Evolutionary conservation across 2,113 vertebrate genomes (phyloP).

Genomic region (Megaleporinus macrocephalus): DNA sequence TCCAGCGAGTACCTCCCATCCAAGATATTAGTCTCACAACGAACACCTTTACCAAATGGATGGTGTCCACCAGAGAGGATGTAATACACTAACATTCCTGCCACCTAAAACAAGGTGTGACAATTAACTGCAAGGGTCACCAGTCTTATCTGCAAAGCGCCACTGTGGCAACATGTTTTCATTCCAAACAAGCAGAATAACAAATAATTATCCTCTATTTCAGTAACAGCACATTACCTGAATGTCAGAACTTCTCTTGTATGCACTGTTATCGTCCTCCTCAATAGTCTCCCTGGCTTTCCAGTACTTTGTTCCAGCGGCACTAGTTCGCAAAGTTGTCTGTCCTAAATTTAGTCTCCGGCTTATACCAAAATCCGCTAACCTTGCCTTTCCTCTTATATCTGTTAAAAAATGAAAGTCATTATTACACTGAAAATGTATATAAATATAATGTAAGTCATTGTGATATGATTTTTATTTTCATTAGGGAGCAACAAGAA

Average conservation of each 20-base stretch:
- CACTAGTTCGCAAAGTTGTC: slow-evolving; percentile 57
- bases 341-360: slow-evolving; percentile 53
- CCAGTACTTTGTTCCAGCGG: slow-evolving; percentile 70
- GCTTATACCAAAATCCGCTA: slow-evolving; percentile 73
- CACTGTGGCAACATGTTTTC: too few relatives aligned
- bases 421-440: too few relatives aligned
- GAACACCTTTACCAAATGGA: slow-evolving; percentile 56
- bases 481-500: background rate
- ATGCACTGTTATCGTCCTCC: slow-evolving; percentile 24
- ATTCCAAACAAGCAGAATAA: background rate
- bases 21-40: slow-evolving; percentile 57
- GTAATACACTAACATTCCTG: slow-evolving; percentile 73
- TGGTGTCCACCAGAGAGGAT: slow-evolving; percentile 71
- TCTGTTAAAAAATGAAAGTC: slow-evolving; percentile 49
- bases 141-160: too few relatives aligned
- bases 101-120: slow-evolving; percentile 56
- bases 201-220: background rate
- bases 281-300: slow-evolving; percentile 67
- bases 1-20: slow-evolving; percentile 60
- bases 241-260: slow-evolving; percentile 68
- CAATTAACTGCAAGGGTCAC: too few relatives aligned
- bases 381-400: slow-evolving; percentile 49
- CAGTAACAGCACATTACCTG: slow-evolving; percentile 58
- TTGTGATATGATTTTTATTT: background rate
- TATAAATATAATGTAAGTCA: too few relatives aligned